A percentile compares a stretch with the other conserved stretches of the same genome.
Conservation (phyloP, 2,797 vertebrate species). For the Cottoperca gobio region DNA sequence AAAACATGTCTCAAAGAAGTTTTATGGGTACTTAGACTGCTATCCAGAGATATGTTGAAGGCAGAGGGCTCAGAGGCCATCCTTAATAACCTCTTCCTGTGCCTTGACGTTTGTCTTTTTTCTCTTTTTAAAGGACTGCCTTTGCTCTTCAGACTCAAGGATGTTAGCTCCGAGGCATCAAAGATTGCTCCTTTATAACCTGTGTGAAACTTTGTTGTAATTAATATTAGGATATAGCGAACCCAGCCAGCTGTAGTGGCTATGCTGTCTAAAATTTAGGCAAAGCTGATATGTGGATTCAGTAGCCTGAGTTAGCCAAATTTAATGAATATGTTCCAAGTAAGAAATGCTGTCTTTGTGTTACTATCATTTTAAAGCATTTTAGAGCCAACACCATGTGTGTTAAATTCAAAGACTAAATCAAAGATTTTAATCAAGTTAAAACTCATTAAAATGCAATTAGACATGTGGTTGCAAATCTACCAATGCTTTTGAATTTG, state of each 20-base stretch:
- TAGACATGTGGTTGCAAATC: background rate
- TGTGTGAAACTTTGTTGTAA: background rate
- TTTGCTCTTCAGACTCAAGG: slow-evolving; percentile 2
- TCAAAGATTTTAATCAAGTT: background rate
- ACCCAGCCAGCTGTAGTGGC: background rate
- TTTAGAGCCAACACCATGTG: slow-evolving; percentile 1
- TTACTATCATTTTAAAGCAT: no score
- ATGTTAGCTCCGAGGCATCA: slow-evolving; percentile 7
- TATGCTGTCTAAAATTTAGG: background rate
- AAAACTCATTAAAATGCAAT: background rate
- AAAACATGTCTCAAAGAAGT: background rate
- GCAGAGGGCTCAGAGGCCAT: slow-evolving; percentile 22
- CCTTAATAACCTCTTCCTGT: slow-evolving; percentile 54
- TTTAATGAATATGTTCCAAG: no score
- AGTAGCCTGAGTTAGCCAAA: no score
- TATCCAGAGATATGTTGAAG: slow-evolving; percentile 5
- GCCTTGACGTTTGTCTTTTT: slow-evolving; percentile 37
- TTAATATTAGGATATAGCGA: background rate
- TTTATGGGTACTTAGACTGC: background rate
- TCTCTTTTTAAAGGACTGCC: slow-evolving; percentile 4
- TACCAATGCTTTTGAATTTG: background rate
- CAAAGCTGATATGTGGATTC: no score
- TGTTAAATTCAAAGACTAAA: background rate
- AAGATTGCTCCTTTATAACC: background rate
- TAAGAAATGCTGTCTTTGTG: no score